Evolutionary conservation across 2,113 vertebrate species (phyloP).

Genomic region (Pseudonaja textilis): DNA sequence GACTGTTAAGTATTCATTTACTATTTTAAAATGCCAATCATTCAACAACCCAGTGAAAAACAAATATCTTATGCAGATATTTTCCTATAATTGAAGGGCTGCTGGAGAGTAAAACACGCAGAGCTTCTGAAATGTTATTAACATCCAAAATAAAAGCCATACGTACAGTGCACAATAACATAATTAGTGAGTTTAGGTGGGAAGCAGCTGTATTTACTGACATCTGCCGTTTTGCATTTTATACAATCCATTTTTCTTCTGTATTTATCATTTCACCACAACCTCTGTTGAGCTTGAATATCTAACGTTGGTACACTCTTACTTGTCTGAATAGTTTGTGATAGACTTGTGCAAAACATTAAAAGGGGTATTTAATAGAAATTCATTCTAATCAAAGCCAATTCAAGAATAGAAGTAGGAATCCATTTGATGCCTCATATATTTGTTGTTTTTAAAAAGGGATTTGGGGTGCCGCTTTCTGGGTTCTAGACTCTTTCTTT

Average conservation of each 20-base stretch:
- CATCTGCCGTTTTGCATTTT: slow-evolving; percentile 56
- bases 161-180: slow-evolving; percentile 59
- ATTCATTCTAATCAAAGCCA: neutral
- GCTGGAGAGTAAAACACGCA: slow-evolving; percentile 61
- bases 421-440: neutral
- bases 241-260: slow-evolving; percentile 55
- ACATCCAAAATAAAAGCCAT: slow-evolving; percentile 54
- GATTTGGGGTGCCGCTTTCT: neutral
- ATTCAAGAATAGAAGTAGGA: neutral
- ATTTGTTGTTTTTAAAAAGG: neutral
- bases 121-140: slow-evolving; percentile 57
- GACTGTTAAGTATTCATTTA: slow-evolving; percentile 54
- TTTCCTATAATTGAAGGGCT: slow-evolving; percentile 44
- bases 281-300: slow-evolving; percentile 35
- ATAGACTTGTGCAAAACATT: neutral
- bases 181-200: slow-evolving; percentile 60
- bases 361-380: neutral
- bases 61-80: slow-evolving; percentile 36
- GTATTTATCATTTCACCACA: slow-evolving; percentile 52
- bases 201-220: slow-evolving; percentile 48
- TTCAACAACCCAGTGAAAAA: slow-evolving; percentile 54
- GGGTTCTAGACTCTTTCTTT: neutral
- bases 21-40: slow-evolving; percentile 34
- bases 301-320: slow-evolving; percentile 24
- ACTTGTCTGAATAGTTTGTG: neutral